Percentiles rank a stretch among this genome's conserved stretches.
Conservation (phyloP, 2,888 invertebrate genomes). For the Rhorus exstirpatorius region DNA sequence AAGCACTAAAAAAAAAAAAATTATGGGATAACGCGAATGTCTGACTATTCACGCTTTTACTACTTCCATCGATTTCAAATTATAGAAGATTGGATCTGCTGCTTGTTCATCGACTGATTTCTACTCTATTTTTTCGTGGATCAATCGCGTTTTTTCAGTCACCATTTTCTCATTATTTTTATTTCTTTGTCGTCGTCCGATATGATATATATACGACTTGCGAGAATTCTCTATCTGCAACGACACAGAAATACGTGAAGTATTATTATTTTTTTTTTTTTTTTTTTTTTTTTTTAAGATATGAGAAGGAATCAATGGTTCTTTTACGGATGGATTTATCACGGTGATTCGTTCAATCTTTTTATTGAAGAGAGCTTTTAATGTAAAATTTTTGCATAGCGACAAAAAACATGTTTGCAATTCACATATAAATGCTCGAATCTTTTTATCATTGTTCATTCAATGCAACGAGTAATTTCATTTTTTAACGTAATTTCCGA, state of each 20-base stretch:
- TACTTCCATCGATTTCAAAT: not conserved
- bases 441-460: too few relatives aligned
- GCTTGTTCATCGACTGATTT: not conserved
- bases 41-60: conserved; percentile 10
- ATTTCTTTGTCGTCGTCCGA: conserved; percentile 13
- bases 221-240: conserved; percentile 10
- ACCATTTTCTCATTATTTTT: conserved; percentile 12
- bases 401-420: too few relatives aligned
- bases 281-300: not conserved
- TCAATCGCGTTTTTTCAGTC: not conserved
- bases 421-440: too few relatives aligned
- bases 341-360: too few relatives aligned
- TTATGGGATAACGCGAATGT: not conserved
- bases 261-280: too few relatives aligned
- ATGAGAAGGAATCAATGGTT: not conserved
- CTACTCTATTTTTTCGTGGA: not conserved
- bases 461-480: too few relatives aligned
- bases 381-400: too few relatives aligned
- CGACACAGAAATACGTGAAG: not conserved
- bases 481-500: too few relatives aligned
- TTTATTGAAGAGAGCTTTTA: too few relatives aligned
- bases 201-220: conserved; percentile 5
- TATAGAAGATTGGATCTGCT: not conserved
- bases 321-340: too few relatives aligned
- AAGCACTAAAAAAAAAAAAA: not conserved